These are phyloP conservation scores for Ambastaia sidthimunki DNA, from an alignment of 2,797 vertebrate species.

Conservation along the genomic window DNA sequence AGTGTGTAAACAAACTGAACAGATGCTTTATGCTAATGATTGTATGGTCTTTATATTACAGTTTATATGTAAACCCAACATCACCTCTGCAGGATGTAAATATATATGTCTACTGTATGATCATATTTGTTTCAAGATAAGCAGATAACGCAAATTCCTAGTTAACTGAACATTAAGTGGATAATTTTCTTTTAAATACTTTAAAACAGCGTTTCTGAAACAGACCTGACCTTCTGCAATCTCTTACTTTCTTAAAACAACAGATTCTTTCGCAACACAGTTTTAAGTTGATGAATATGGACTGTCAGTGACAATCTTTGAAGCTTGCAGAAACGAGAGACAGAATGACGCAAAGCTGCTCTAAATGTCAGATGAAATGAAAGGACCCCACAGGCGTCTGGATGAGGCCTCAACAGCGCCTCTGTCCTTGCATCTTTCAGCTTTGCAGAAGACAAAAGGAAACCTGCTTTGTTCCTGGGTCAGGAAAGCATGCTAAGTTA, in stretches of 20 bases:
- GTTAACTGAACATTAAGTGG: not conserved
- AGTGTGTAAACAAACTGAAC: too few species aligned
- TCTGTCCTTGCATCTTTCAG: slow-evolving; percentile 41
- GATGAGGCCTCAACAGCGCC: slow-evolving; percentile 31
- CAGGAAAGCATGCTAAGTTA: slow-evolving; percentile 49
- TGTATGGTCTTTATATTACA: too few species aligned
- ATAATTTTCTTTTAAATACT: not conserved
- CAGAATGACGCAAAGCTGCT: not conserved
- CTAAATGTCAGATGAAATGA: not conserved
- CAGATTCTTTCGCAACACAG: not conserved
- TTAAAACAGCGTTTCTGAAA: not conserved
- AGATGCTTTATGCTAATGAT: too few species aligned
- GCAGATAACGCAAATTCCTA: not conserved
- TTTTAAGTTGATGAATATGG: not conserved
- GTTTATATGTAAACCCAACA: too few species aligned
- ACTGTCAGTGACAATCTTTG: not conserved
- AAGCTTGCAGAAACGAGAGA: not conserved
- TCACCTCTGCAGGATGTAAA: too few species aligned
- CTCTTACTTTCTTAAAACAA: not conserved
- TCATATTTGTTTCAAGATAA: too few species aligned
- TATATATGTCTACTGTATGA: too few species aligned
- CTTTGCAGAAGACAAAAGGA: slow-evolving; percentile 27
- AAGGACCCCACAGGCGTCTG: not conserved
- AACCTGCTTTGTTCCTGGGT: slow-evolving; percentile 30
- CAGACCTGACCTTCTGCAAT: not conserved